Evolutionary conservation across 2,113 vertebrate species (phyloP), one percentile per base, ranked within the genome.

Genomic region (Ibidorhyncha struthersii): DNA sequence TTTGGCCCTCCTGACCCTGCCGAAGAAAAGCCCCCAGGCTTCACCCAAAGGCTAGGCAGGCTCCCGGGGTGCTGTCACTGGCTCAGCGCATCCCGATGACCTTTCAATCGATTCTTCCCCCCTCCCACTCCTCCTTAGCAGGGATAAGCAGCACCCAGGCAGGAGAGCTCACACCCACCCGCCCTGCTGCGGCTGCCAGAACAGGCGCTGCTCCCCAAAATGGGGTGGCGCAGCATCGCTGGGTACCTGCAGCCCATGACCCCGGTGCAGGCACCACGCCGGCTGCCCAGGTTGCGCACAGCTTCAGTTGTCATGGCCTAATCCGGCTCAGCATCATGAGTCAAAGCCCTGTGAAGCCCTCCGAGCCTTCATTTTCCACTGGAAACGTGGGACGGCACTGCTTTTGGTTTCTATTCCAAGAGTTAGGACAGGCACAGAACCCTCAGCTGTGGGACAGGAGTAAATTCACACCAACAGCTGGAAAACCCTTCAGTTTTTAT

Each of bases 151-250:
- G 67, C 52, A 82, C 5, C 25, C 71, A 21, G 9, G 47, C 27
- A 53, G 27, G 10, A 82, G 14, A 82, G 38, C 56, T 79, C 1
- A 0, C 43, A 86, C 7, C 25, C 0, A 86, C 7, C 25, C 0
- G 0, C 20, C 50, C 45, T 0, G 0, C 15, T 8, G 3, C 0
- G 0, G 53, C 52, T 80, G 62, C 50, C 9, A 5, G 53, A 77
- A 53, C 22, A 50, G 34, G 20, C 4, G 10, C 40, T 81, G 73
- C 22, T 81, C 50, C 61, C 43, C 58, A 47, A 59, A 74, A 63
- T 0, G 8, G 18, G 12, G 22, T 9, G 6, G 21, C 20, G 50
- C 0, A 3, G 38, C 66, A 63, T 2, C 2, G 56, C 25, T 50
- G 52, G 38, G 62, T 26, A 32, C 32, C 29, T 2, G 2, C 36